phyloP scores from a whole-genome alignment of 2,113 vertebrate genomes.

The Strix aluco region DNA sequence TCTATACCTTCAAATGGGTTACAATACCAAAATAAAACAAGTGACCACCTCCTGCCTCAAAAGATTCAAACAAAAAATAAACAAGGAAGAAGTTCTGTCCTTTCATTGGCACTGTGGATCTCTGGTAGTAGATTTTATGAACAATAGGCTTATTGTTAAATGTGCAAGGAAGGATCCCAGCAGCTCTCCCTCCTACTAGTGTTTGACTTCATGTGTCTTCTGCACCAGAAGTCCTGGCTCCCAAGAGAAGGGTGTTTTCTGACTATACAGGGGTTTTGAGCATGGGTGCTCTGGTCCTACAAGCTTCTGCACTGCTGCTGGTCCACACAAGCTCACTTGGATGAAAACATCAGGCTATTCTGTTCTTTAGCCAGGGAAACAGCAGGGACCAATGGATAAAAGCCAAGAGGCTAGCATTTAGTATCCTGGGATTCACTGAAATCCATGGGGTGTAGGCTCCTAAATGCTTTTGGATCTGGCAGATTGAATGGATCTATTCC shows the following conservation, averaged over 20 bases:
- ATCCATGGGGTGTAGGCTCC: neutral
- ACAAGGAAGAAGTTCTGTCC: neutral
- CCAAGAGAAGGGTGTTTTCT: neutral
- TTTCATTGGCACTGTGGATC: neutral
- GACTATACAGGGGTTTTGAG: neutral
- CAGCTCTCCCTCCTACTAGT: neutral
- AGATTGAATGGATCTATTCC: neutral
- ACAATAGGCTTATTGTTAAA: neutral
- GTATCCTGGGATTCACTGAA: neutral
- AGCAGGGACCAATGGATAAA: neutral
- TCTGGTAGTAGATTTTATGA: neutral
- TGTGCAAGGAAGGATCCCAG: neutral
- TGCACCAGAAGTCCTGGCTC: neutral
- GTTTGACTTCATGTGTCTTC: neutral
- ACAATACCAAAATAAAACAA: neutral
- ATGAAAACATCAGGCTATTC: neutral
- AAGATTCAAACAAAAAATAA: neutral
- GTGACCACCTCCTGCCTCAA: accelerated
- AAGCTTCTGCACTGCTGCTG: neutral
- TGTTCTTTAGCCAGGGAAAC: neutral
- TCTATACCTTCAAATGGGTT: neutral
- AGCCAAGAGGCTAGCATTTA: neutral
- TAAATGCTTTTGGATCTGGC: neutral
- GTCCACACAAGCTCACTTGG: neutral
- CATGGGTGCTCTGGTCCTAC: accelerated